Percentiles rank a stretch among this genome's conserved stretches.
phyloP scores from a whole-genome alignment of 2,797 vertebrate genomes.

The Enteromius viviparus region DNA sequence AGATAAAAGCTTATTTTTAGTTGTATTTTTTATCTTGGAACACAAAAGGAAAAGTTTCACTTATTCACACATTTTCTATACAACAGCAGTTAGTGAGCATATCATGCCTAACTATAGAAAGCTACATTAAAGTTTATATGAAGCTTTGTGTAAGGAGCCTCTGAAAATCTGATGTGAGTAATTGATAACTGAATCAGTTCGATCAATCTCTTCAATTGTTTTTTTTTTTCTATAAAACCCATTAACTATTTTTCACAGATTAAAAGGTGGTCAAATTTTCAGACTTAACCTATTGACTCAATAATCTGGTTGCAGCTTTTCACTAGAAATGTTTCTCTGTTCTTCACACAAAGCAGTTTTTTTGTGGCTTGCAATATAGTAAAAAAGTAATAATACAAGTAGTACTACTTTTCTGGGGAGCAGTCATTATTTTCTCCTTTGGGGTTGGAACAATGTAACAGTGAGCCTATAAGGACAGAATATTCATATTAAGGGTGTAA shows the following conservation, averaged over 20 bases:
- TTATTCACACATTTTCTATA: not conserved
- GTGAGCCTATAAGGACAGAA: not conserved
- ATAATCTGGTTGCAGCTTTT: not conserved
- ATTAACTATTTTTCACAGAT: not conserved
- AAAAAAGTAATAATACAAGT: not conserved
- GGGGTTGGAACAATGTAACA: not conserved
- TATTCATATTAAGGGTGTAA: not conserved
- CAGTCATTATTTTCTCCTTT: not conserved
- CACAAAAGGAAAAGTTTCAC: not conserved
- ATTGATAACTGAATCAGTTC: not conserved
- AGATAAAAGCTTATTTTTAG: not conserved
- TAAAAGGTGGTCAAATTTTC: not conserved
- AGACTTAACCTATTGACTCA: not conserved
- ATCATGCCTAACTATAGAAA: not conserved
- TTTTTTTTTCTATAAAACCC: not conserved
- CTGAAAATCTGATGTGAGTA: not conserved
- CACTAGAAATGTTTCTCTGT: not conserved
- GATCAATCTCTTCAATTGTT: not conserved
- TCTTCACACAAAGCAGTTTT: not conserved
- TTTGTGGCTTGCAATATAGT: not conserved
- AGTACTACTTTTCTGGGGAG: not conserved
- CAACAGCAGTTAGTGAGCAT: not conserved
- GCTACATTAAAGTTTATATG: not conserved
- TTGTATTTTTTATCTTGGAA: too few relatives aligned
- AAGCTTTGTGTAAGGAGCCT: not conserved